These are phyloP conservation scores for Tokudaia tokunoshimensis DNA, from an alignment of 2,797 vertebrate genomes.

Conservation along the genomic window DNA sequence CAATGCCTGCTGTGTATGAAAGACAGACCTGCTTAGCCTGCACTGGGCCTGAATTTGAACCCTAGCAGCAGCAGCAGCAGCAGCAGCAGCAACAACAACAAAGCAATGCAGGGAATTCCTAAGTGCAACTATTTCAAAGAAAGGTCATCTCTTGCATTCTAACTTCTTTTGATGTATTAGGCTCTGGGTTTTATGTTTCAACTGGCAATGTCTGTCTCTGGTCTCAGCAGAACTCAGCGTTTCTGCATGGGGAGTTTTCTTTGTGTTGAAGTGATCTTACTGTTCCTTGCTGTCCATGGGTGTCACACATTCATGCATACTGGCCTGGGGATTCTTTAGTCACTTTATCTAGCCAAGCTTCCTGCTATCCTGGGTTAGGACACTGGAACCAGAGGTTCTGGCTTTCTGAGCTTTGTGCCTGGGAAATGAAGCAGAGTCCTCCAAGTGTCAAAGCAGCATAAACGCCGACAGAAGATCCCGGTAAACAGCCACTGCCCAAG, in stretches of 20 bases:
- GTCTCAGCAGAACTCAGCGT: neutral
- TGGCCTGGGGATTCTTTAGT: neutral
- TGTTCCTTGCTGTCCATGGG: neutral
- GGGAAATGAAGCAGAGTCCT: slow-evolving; percentile 28
- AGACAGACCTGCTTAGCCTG: neutral
- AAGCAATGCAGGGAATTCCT: neutral
- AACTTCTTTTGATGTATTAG: neutral
- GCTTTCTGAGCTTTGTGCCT: slow-evolving; percentile 38
- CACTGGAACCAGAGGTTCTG: neutral
- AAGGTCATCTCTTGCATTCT: neutral
- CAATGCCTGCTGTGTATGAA: neutral
- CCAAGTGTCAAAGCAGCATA: neutral
- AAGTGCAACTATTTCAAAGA: neutral
- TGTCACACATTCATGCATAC: neutral
- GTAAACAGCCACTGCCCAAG: neutral
- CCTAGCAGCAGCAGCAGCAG: neutral
- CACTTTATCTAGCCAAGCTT: neutral
- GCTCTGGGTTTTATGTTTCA: neutral
- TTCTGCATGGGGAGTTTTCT: neutral
- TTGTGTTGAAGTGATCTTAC: neutral
- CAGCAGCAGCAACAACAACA: neutral
- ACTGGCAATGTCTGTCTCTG: neutral
- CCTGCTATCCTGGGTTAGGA: neutral
- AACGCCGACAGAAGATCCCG: neutral
- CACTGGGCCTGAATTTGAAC: neutral